Evolutionary conservation across 2,888 invertebrate genomes (phyloP).

Genomic region (Lomographa bimaculata): DNA sequence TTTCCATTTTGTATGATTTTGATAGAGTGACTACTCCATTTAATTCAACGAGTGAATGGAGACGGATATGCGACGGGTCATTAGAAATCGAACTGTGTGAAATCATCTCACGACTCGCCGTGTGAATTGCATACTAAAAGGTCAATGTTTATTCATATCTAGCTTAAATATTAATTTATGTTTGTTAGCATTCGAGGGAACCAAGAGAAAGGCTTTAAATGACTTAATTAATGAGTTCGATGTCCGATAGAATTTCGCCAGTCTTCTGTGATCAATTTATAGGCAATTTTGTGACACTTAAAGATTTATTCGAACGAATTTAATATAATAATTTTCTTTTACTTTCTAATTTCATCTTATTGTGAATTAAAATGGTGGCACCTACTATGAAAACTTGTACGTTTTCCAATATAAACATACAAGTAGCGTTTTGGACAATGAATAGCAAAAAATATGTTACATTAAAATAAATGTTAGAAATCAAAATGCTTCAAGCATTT

Average conservation of each 20-base stretch:
- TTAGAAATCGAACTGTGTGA: slow-evolving; percentile 44
- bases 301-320: no score
- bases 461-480: no score
- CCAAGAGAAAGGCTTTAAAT: neutral
- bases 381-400: no score
- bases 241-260: neutral
- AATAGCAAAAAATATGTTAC: no score
- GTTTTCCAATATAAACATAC: no score
- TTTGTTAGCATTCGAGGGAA: neutral
- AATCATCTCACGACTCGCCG: slow-evolving; percentile 36
- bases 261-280: no score
- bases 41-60: slow-evolving; percentile 11
- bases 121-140: slow-evolving; percentile 18
- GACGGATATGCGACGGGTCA: slow-evolving; percentile 44
- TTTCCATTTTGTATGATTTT: slow-evolving; percentile 3
- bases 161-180: slow-evolving; percentile 9
- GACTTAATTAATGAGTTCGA: neutral
- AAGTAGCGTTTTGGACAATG: no score
- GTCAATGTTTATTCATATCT: slow-evolving; percentile 15
- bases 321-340: no score
- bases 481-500: no score
- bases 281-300: no score
- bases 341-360: no score
- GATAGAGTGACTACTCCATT: slow-evolving; percentile 12
- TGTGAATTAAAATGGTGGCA: no score